Evolutionary conservation across 2,888 invertebrate species (phyloP), one percentile per base, ranked within the genome.

Genomic region (Clunio marinus): DNA sequence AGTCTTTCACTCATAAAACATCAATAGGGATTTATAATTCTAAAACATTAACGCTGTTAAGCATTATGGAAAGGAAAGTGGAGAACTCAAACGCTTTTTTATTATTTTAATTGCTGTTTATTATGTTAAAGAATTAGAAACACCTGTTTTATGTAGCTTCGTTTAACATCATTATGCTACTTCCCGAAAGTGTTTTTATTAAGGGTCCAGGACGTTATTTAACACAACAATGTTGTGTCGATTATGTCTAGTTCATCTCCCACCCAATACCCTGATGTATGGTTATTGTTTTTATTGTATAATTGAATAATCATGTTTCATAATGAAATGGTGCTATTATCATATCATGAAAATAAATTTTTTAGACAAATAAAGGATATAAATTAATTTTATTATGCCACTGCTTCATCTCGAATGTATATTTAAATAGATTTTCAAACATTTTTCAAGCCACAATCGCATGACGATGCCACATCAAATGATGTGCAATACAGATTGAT

Each of bases 221-320:
- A 32, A 32, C 32, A 41, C 41, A 46, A 45, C 45, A 25, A 35
- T 25, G 17, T 41, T 62, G 45, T 62, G 62, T 62, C 62, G 62
- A 62, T 63, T 63, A 57, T 45, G 22, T 63, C 27, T 63, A 45
- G 15, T 17, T 27, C 27, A 24, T 62, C 24, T n/a, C 25, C 17
- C 35, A 46, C 8, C 10, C 45, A 63, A 10, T 28, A 13, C 5
- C 17, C 51, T 51, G 51, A 60, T 60, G 37, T 60, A 60, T 22
- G 60, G 60, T 60, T 60, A 60, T 60, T 60, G 60, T 60, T 60
- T 60, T 60, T 22, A 60, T 60, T 46, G 63, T 37, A 45, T 63
- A 63, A 63, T 63, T 63, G 63, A 63, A 63, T 63, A 63, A 63
- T 63, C 63, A 46, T 63, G 63, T 63, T 46, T 17, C 22, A 46